Percentiles rank a stretch among this genome's conserved stretches.
phyloP scores from a whole-genome alignment of 1,140 invertebrate genomes.

The Drosophila nannoptera region DNA sequence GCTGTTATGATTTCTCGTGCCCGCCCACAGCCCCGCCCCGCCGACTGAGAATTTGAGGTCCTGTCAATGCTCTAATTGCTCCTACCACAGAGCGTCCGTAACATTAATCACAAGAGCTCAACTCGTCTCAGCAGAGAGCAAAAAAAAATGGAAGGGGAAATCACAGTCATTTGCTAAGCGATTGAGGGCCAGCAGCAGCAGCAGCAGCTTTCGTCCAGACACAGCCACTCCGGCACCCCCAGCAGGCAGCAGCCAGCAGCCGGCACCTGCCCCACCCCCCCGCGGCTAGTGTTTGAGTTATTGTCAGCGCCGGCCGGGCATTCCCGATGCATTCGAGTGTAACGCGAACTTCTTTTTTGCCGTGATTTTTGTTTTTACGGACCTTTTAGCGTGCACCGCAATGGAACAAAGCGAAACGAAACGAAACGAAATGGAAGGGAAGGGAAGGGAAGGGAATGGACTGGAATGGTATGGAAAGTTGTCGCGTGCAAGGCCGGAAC shows the following conservation, averaged over 20 bases:
- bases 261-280: slow-evolving; percentile 4
- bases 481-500: slow-evolving; percentile 75
- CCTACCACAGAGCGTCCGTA: slow-evolving; percentile 65
- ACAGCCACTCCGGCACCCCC: not conserved
- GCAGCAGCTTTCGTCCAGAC: slow-evolving; percentile 24
- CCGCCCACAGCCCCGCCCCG: not conserved
- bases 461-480: slow-evolving; percentile 47
- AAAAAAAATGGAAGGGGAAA: slow-evolving; percentile 48
- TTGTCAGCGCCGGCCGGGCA: slow-evolving; percentile 57
- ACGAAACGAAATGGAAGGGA: too few relatives aligned
- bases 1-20: slow-evolving; percentile 53
- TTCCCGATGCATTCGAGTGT: slow-evolving; percentile 71
- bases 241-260: too few relatives aligned
- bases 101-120: slow-evolving; percentile 68
- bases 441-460: slow-evolving; percentile 11
- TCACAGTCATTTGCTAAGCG: slow-evolving; percentile 73
- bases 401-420: slow-evolving; percentile 11
- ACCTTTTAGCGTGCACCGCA: slow-evolving; percentile 54
- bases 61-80: slow-evolving; percentile 76
- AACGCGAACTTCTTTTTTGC: slow-evolving; percentile 59
- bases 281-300: slow-evolving; percentile 60
- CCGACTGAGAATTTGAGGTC: slow-evolving; percentile 42
- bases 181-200: slow-evolving; percentile 43
- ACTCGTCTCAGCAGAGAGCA: slow-evolving; percentile 59
- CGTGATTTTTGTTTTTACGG: not conserved